Base-by-base conservation (phyloP, 2,888 invertebrate genomes). In the Augiades crinisus region DNA sequence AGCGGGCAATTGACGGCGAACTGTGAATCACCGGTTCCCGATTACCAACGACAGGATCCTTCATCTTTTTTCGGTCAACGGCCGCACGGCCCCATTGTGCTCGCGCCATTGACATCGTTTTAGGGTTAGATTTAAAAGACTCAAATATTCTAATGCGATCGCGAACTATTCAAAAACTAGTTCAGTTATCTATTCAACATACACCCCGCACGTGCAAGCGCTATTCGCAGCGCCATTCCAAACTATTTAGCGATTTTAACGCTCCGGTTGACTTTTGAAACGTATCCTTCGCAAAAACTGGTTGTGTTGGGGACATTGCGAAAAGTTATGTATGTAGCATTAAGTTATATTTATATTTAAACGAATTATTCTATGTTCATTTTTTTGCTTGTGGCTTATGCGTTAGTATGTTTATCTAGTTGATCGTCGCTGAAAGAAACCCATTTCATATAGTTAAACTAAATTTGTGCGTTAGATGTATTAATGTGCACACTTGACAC, bases 61-160 rank as follows among this genome's bases (percentile, higher is more conserved):
- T 68, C 60, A 80, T 78, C n/a, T 80, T 84, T 82, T 78, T 79
- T 79, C 82, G 83, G 86, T 87, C 84, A 86, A 84, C 74, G 84
- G 72, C 83, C 86, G 82, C 61, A 58, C 74, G 73, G 73, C 72
- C 75, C 72, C 72, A 77, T 78, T 78, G 75, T 78, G 65, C 61
- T 55, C 72, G 76, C 67, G 81, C 81, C 75, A 82, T 80, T 85
- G 82, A 85, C 81, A 82, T 78, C 79, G 66, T 67, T 67, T 70
- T 78, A 75, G 81, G 81, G 80, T 81, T 78, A 78, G 75, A 75
- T 72, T 76, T 68, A 75, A 59, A 50, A 27, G 27, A 17, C 45
- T 47, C 34, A 22, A 51, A 41, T 44, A 37, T 34, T 17, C 46
- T 34, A 47, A 47, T 36, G 27, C 27, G 38, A 33, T 54, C 50